Evolutionary conservation across 92 coral and sea anemone genomes (phyloP).

Genomic region (Porites rus): DNA sequence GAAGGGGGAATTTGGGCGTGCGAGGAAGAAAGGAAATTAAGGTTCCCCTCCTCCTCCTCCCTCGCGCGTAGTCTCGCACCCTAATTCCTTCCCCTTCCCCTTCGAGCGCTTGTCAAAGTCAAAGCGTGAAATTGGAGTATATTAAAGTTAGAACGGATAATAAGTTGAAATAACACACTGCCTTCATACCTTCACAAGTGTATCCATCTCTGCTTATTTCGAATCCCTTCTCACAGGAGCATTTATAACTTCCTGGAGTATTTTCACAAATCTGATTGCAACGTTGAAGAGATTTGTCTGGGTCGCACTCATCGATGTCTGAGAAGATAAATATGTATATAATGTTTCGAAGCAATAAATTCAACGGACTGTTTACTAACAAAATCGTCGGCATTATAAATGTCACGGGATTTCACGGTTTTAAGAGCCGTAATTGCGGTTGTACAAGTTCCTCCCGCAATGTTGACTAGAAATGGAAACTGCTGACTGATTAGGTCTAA

Average conservation of each 20-base stretch:
- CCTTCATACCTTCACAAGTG: constrained; percentile 48
- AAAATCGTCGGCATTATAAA: too few species aligned
- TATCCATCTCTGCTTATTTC: constrained; percentile 39
- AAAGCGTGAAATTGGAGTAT: not conserved
- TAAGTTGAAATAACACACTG: not conserved
- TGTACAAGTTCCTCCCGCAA: too few species aligned
- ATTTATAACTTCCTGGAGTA: constrained; percentile 41
- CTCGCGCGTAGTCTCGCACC: too few species aligned
- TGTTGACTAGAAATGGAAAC: too few species aligned
- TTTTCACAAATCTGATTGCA: constrained; percentile 57
- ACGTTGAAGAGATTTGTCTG: not conserved
- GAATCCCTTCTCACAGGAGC: constrained; percentile 48
- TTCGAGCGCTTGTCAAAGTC: too few species aligned
- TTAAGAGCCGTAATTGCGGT: too few species aligned
- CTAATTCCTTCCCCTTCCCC: too few species aligned
- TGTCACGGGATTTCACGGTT: too few species aligned
- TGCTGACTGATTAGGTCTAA: too few species aligned
- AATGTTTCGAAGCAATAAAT: not conserved
- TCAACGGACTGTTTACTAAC: not conserved
- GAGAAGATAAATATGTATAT: not conserved
- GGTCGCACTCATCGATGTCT: constrained; percentile 63
- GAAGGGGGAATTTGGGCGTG: too few species aligned
- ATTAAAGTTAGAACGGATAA: not conserved
- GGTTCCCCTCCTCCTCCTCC: too few species aligned
- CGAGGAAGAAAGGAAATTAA: too few species aligned